Evolutionary conservation across 2,888 invertebrate species (phyloP), one percentile per base, ranked within the genome.

Genomic region (Graphium colonna): DNA sequence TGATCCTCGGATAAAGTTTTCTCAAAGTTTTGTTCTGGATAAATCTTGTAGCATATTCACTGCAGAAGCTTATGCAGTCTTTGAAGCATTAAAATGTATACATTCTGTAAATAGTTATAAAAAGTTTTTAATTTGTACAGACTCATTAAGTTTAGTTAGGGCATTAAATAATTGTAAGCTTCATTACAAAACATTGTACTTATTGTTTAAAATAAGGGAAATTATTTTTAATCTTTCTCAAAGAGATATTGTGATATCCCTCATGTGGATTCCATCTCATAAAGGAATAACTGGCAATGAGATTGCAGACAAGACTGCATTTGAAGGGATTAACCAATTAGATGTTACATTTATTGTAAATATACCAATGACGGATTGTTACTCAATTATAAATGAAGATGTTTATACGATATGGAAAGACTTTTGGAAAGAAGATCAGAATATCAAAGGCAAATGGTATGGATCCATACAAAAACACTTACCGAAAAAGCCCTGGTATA

Each of bases 401-500:
- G 7, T 36, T n/a, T 36, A n/a, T 8, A 15, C 3, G 10, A 7
- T 40, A 16, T 40, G 8, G 16, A 9, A 4, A n/a, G 16, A 40
- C 5, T 16, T 40, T 1, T 40, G 40, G 17, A 40, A n/a, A 10
- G 1, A 40, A 17, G 40, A 40, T 40, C 8, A 40, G 8, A 7
- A 40, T 15, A n/a, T 5, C 1, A 52, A 46, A 40, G 51, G 51
- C 45, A 50, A 50, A 46, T 51, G 51, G 28, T 51, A 51, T 45
- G 44, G 21, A 45, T 26, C 10, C 1, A 36, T 44, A 38, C 51
- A 51, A 26, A 13, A 36, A 41, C 21, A 36, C 28, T 51, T 38
- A 51, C 44, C 51, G 18, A 9, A 10, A 44, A 44, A 16, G 28
- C 51, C 51, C 15, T 40, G 43, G 33, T 51, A 51, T 44, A n/a